Conservation (phyloP, 2,888 invertebrate species). For the Noctua janthina region DNA sequence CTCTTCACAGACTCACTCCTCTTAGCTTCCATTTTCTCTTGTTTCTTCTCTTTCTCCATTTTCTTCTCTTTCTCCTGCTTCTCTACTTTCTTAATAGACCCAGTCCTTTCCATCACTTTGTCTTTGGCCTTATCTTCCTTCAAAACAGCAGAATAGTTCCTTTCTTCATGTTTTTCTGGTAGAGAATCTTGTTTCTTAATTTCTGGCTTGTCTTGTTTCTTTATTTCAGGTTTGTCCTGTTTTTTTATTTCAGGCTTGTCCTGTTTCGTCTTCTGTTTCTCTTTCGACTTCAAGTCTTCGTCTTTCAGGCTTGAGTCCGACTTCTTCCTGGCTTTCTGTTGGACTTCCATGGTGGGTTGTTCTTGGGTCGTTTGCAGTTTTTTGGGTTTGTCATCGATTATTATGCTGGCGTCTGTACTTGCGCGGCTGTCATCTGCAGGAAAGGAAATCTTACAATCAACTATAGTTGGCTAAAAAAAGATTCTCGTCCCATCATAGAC, state of each 20-base stretch:
- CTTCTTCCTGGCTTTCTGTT: constrained; percentile 82
- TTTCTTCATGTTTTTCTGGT: constrained; percentile 64
- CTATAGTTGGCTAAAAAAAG: too few relatives aligned
- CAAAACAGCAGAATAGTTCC: constrained; percentile 57
- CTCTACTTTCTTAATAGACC: constrained; percentile 80
- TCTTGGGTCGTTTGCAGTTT: constrained; percentile 71
- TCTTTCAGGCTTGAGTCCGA: constrained; percentile 86
- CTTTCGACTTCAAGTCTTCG: constrained; percentile 80
- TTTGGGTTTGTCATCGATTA: constrained; percentile 77
- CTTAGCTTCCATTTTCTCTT: constrained; percentile 83
- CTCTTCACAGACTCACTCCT: constrained; percentile 82
- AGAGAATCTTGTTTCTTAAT: constrained; percentile 80
- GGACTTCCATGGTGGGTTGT: constrained; percentile 70
- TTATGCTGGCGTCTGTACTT: constrained; percentile 78
- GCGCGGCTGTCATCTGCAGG: constrained; percentile 82
- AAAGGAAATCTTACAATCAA: too few relatives aligned
- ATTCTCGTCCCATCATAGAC: too few relatives aligned
- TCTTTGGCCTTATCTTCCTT: constrained; percentile 70
- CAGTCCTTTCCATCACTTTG: constrained; percentile 78
- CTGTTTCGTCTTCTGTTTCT: constrained; percentile 74
- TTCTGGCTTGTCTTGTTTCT: constrained; percentile 75
- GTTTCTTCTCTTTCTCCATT: constrained; percentile 78
- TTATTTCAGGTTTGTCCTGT: constrained; percentile 78
- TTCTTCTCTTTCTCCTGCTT: constrained; percentile 79
- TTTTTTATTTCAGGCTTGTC: constrained; percentile 65